Base-by-base conservation (phyloP, 2,113 vertebrate species). In the Caracal caracal region DNA sequence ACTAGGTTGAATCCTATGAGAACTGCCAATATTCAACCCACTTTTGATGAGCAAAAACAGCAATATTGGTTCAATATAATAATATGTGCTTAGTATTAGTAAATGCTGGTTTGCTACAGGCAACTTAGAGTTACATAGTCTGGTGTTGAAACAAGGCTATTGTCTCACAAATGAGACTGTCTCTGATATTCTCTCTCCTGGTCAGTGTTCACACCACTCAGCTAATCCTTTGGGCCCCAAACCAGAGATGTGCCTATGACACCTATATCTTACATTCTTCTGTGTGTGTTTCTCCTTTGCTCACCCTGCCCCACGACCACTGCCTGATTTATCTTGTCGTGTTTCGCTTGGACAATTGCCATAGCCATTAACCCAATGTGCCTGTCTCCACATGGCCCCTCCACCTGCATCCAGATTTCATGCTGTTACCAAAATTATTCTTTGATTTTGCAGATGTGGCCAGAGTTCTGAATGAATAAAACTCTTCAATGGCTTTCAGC, bases 381-480 rank as follows among this genome's bases (percentile, higher is more conserved):
- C 24, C 16, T 28, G 0, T 2, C 8, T 22, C 86, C 37, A 11
- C 1, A 0, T 26, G 28, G 5, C 35, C 28, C n/a, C 6, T 5
- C 56, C 24, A 13, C 15, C 6, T 5, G 8, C 5, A 22, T 53
- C 16, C 33, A 65, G 20, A 20, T 66, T 63, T 43, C 35, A 49
- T 0, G 15, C 24, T 11, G 24, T 71, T 51, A 9, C 65, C 71
- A 51, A 43, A 49, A 71, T 28, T 19, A 28, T 30, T 49, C 30
- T 88, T 40, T 16, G 2, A 24, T 13, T 22, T 47, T 61, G 19
- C 37, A 63, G 35, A 78, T 59, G 33, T 40, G 5, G 59, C 33
- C 81, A 26, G 17, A 15, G 24, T 91, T 84, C n/a, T 53, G 37
- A 5, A 22, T 16, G 30, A 19, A 22, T 43, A 61, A 88, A 85